Base-by-base conservation (phyloP, 2,797 vertebrate species). In the Gallinago solitaria region DNA sequence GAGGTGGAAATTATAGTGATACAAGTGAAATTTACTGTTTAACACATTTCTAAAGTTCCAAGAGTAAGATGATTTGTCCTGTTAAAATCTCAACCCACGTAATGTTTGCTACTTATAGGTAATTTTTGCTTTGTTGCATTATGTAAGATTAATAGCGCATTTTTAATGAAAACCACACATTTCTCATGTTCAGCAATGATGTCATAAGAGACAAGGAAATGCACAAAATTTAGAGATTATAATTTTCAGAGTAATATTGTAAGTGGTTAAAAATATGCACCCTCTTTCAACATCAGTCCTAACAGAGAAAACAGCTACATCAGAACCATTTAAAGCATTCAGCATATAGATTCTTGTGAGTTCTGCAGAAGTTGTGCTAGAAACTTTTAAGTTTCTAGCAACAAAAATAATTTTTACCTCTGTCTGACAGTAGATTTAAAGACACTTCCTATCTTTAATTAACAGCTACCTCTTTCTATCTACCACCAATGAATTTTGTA, bases 261-360 rank as follows among this genome's bases (percentile, higher is more conserved):
- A 9, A 87, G 32, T 28, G 21, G 19, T 24, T 54, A 57, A 41
- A 65, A 89, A 37, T 2, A 59, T 0, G 0, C 4, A 13, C 2
- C 13, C 11, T 9, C 59, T 53, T 65, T 32, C 43, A 93, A 23
- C 30, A 71, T 47, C 32, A 43, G 10, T 32, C 25, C 33, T 71
- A 85, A 61, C 16, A 77, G 28, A 69, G 28, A 64, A 54, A 83
- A 64, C 2, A 61, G 11, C 12, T 35, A 56, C 16, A 75, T 43
- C 41, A 74, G 64, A 94, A 43, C 10, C 12, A 39, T 45, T 73
- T 69, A 48, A 83, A 89, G 32, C 19, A 41, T 53, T 30, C n/a
- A 67, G 15, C 8, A 50, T 25, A 69, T 0, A 76, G 12, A 61
- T 4, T 25, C 27, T 73, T 9, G 0, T 3, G 65, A 63, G 12